Evolutionary conservation across 2,797 vertebrate species (phyloP), one percentile per base, ranked within the genome.

Genomic region (Darevskia mixta): DNA sequence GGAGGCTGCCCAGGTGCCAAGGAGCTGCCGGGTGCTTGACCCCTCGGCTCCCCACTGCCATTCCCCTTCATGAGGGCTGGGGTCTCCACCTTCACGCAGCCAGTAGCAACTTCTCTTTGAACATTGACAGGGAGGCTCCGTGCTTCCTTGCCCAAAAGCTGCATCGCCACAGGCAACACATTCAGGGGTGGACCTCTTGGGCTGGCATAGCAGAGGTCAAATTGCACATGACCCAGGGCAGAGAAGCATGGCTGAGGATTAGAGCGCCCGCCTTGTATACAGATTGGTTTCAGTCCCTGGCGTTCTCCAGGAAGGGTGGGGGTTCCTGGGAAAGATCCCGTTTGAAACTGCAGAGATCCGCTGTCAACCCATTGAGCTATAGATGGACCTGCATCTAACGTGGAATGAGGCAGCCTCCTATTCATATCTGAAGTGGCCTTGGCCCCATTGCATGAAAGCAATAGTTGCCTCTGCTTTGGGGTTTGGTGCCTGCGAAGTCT

Each of bases 11-110:
- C 10, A 2, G 8, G 11, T 25, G 7, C 25, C 25, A 20, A 9
- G 58, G 27, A 17, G 80, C 80, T 18, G 66, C 38, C 80, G 9
- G n/a, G 77, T 15, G 45, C 86, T 11, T 25, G 6, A 4, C 67
- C 23, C 67, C 27, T 43, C 69, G 1, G 35, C 23, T 23, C 85
- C 20, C 49, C 9, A 90, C 76, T 25, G 93, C 66, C 64, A 86
- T 90, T 10, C 88, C 75, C 78, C 5, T 18, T 8, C 32, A 11
- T 3, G 77, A 3, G 18, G 25, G 38, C 9, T 15, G 13, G 23
- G 4, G 20, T 23, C 55, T 18, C 17, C 15, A 5, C 25, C 20
- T 69, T 27, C 1, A 4, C 6, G 6, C 5, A 43, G 66, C 41
- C 38, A 18, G 27, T 9, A 13, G 32, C 4, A 3, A 18, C 8